Evolutionary conservation across 2,113 vertebrate species (phyloP).

Genomic region (Sterrhoptilus dennistouni): DNA sequence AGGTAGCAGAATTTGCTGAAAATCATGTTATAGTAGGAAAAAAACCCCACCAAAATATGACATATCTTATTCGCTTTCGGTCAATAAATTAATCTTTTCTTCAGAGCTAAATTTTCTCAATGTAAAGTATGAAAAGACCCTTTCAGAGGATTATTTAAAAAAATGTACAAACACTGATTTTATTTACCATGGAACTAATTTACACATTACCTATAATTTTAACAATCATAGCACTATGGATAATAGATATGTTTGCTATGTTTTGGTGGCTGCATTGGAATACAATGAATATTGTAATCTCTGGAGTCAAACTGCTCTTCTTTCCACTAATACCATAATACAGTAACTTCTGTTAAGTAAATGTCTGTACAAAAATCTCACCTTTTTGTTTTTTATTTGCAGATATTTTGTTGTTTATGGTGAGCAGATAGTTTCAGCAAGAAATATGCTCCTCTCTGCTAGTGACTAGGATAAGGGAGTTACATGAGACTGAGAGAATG

Average conservation of each 20-base stretch:
- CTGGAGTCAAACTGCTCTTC: slow-evolving; percentile 28
- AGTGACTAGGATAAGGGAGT: not conserved
- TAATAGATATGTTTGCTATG: slow-evolving; percentile 26
- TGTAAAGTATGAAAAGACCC: not conserved
- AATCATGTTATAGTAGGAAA: not conserved
- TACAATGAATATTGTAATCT: slow-evolving; percentile 16
- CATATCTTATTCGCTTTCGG: not conserved
- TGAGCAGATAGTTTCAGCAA: slow-evolving; percentile 17
- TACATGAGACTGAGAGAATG: not conserved
- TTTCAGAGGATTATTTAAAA: not conserved
- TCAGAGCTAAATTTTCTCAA: not conserved
- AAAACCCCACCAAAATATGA: not conserved
- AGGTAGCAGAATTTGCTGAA: not conserved
- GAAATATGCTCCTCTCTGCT: not conserved
- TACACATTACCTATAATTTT: not conserved
- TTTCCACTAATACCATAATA: slow-evolving; percentile 13
- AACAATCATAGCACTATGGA: not conserved
- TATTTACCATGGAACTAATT: slow-evolving; percentile 47
- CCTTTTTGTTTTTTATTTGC: not conserved
- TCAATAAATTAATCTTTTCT: not conserved
- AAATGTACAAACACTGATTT: not conserved
- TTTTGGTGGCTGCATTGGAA: slow-evolving; percentile 36
- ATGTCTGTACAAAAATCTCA: slow-evolving; percentile 32
- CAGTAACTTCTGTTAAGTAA: slow-evolving; percentile 1
- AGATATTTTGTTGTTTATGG: not conserved